Conservation (phyloP, 2,888 invertebrate genomes). For the Spicauda simplicius region DNA sequence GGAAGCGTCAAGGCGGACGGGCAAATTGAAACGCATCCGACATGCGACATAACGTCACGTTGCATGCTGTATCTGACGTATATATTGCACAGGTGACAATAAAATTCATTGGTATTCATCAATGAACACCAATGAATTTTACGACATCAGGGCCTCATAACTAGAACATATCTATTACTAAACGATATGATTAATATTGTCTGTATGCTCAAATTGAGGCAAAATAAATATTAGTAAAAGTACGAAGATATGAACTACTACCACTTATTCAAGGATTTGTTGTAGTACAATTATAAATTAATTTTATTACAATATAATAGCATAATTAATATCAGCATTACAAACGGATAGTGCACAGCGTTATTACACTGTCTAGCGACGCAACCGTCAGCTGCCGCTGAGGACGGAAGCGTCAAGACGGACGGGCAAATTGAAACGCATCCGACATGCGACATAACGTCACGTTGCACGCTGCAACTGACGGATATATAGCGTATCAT, state of each 20-base stretch:
- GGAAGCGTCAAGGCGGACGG: conserved; percentile 67
- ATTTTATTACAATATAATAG: no score
- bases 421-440: conserved; percentile 68
- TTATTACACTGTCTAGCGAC: conserved; percentile 41
- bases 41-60: conserved; percentile 36
- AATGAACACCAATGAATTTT: no score
- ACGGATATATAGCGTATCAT: neutral
- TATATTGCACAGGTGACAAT: neutral
- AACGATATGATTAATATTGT: no score
- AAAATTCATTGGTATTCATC: no score
- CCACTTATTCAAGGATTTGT: no score
- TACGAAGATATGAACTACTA: no score
- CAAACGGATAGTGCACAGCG: conserved; percentile 8
- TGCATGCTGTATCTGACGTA: neutral
- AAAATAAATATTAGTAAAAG: no score
- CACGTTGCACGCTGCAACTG: conserved; percentile 6
- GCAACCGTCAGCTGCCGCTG: conserved; percentile 47
- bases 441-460: conserved; percentile 55
- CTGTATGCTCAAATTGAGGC: no score
- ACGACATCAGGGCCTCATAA: no score
- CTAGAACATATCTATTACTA: no score
- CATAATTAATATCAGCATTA: no score
- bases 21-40: conserved; percentile 70
- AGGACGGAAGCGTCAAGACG: conserved; percentile 61
- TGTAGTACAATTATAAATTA: no score